Evolutionary conservation across 1,140 invertebrate genomes (phyloP).

Genomic region (Pectinophora gossypiella): DNA sequence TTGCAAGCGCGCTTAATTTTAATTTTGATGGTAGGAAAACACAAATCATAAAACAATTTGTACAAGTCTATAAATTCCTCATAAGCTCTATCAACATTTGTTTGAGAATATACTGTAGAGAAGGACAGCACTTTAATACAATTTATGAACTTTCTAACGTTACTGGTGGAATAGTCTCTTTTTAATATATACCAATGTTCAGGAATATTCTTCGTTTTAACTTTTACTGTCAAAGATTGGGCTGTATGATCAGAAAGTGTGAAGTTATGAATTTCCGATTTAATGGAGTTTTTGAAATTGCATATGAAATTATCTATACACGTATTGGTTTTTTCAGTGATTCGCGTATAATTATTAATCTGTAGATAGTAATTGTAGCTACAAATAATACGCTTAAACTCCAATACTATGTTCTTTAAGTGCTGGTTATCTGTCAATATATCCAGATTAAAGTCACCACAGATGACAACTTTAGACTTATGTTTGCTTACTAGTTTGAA

Average conservation of each 20-base stretch:
- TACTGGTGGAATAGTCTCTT: background rate
- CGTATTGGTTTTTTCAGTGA: background rate
- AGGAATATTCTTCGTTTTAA: background rate
- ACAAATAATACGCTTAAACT: too few species aligned
- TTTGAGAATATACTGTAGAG: background rate
- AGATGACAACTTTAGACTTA: too few species aligned
- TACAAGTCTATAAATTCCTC: background rate
- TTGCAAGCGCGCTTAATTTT: background rate
- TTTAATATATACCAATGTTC: background rate
- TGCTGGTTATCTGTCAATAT: too few species aligned
- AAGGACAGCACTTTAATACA: background rate
- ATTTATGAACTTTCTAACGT: background rate
- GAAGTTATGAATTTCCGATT: background rate
- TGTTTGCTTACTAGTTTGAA: too few species aligned
- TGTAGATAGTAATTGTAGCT: too few species aligned
- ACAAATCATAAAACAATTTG: slow-evolving; percentile 1
- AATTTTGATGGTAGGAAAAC: background rate
- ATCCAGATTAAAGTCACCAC: too few species aligned
- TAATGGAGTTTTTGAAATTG: background rate
- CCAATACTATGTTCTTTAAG: too few species aligned
- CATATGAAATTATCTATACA: background rate
- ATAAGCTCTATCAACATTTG: background rate
- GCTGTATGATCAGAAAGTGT: background rate
- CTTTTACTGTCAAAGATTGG: background rate
- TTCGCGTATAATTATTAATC: too few species aligned